Base-by-base conservation (phyloP, 2,113 vertebrate genomes). In the Cichladusa arquata region DNA sequence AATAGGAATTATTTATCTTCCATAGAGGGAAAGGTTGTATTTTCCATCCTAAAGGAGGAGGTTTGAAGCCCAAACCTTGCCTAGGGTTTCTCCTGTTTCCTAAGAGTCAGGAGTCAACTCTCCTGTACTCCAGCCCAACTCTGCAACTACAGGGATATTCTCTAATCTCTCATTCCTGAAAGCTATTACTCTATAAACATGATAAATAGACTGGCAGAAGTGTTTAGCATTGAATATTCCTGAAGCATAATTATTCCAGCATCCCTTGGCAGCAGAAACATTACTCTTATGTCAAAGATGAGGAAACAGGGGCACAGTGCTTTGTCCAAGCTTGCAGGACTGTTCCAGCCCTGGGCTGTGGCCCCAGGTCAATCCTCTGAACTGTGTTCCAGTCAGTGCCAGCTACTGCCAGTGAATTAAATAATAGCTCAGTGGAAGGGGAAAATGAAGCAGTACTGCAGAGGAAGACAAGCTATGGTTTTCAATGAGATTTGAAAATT, bases 401-500 rank as follows among this genome's bases (percentile, higher is more conserved):
- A 78, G 60, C 51, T 58, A 28, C 71, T 56, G 50, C 60, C 58
- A 51, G 38, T n/a, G 50, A 92, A 73, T 85, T 77, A 84, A 90
- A 64, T 28, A 79, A 69, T 3, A 70, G 70, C 64, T 90, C 71
- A 64, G 56, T 33, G 78, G 66, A 70, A 91, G 77, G 67, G 61
- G 74, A 81, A 95, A 95, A 51, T 65, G 80, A 88, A 94, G 62
- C 91, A 67, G 38, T 31, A 33, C 72, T 88, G 85, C 69, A 12
- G 40, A 81, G 3, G 14, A 61, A 84, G 70, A 64, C 88, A 91
- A 93, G 85, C 79, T 8, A 77, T 11, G 69, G 58, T 93, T 95
- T 90, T 85, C 53, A 86, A 57, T 85, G 81, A 95, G 76, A 84
- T 67, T 66, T 86, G 88, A 89, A 96, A 90, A 90, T 18, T 34